A percentile compares a stretch with the other conserved stretches of the same genome.
These are phyloP conservation scores for Augiades crinisus DNA, from an alignment of 2,888 invertebrate species.

Conservation along the genomic window DNA sequence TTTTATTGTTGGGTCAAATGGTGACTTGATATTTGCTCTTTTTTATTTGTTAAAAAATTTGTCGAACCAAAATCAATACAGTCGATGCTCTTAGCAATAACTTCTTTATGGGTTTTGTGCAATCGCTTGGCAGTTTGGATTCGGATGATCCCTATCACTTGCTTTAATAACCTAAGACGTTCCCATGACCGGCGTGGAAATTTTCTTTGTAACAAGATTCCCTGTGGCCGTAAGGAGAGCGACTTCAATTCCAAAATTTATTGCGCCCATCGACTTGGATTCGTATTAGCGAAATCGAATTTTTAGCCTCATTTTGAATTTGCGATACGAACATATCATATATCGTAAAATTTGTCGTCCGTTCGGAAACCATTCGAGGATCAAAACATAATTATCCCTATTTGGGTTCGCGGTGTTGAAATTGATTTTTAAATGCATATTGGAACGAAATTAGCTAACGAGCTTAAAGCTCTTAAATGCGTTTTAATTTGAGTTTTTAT, in stretches of 20 bases:
- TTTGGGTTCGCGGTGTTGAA: neutral
- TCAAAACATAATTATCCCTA: conserved; percentile 19
- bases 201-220: conserved; percentile 16
- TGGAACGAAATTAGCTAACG: conserved; percentile 15
- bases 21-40: conserved; percentile 19
- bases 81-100: conserved; percentile 29
- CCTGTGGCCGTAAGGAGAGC: neutral
- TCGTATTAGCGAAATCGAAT: conserved; percentile 30
- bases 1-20: conserved; percentile 51
- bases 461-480: conserved; percentile 12
- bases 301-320: conserved; percentile 23
- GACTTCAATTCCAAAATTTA: conserved; percentile 23
- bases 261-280: conserved; percentile 24
- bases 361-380: conserved; percentile 15
- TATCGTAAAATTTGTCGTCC: conserved; percentile 31
- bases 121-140: conserved; percentile 21
- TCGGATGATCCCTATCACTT: conserved; percentile 26
- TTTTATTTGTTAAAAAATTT: conserved; percentile 10
- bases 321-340: conserved; percentile 10
- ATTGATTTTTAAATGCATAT: conserved; percentile 16
- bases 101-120: conserved; percentile 33
- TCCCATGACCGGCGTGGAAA: neutral
- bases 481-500: conserved; percentile 23
- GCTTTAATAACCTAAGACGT: conserved; percentile 18
- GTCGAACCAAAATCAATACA: conserved; percentile 24